phyloP scores from a whole-genome alignment of 1,140 invertebrate genomes.

The Macrotrachela quadricornifera region DNA sequence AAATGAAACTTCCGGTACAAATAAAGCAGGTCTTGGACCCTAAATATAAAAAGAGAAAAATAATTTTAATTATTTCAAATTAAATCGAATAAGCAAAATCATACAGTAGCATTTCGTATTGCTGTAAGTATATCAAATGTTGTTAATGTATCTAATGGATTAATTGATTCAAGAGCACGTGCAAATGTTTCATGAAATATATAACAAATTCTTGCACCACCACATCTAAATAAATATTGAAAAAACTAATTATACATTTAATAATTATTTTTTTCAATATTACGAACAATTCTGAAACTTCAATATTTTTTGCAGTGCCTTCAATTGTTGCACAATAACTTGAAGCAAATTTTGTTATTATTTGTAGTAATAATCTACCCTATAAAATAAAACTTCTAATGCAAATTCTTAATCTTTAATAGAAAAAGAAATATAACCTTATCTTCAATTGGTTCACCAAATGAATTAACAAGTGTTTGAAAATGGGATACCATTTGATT shows the following conservation, averaged over 20 bases:
- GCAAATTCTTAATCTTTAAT: too few relatives aligned
- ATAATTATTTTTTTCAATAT: not conserved
- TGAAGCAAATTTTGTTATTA: constrained; percentile 95
- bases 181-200: constrained; percentile 98
- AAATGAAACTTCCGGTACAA: constrained; percentile 74
- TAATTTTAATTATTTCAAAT: too few relatives aligned
- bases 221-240: constrained; percentile 40
- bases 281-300: constrained; percentile 67
- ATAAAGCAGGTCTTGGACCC: constrained; percentile 79
- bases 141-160: constrained; percentile 70
- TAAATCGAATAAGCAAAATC: too few relatives aligned
- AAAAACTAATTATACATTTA: not conserved
- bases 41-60: constrained; percentile 13
- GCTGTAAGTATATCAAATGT: constrained; percentile 89
- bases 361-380: constrained; percentile 81
- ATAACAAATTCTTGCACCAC: constrained; percentile 91
- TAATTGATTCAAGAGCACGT: constrained; percentile 65
- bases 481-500: constrained; percentile 93
- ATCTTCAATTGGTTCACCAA: constrained; percentile 85
- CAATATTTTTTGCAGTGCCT: constrained; percentile 82
- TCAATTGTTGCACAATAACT: constrained; percentile 94
- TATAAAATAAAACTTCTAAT: constrained; percentile 13
- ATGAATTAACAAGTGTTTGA: constrained; percentile 75
- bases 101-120: constrained; percentile 76
- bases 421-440: constrained; percentile 33